Percentiles rank a stretch among this genome's conserved stretches.
These are phyloP conservation scores for Mesorhabditis belari DNA, from an alignment of 2,888 invertebrate genomes.

Conservation along the genomic window DNA sequence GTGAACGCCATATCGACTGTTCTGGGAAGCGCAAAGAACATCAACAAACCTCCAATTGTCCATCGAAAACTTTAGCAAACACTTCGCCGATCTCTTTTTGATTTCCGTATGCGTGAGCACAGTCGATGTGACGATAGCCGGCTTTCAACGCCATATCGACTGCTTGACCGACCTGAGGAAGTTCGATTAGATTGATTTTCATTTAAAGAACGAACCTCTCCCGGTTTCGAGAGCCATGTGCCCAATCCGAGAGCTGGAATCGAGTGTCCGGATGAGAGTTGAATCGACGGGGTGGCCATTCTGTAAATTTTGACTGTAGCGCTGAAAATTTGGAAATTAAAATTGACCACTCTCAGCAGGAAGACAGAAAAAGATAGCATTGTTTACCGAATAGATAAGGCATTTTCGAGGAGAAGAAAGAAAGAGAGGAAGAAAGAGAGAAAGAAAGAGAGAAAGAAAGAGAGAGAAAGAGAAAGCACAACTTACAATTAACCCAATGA, in stretches of 20 bases:
- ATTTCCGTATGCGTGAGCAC: conserved; percentile 55
- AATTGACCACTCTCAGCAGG: not conserved
- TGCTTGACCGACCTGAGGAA: conserved; percentile 29
- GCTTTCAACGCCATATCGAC: conserved; percentile 38
- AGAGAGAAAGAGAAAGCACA: too few species aligned
- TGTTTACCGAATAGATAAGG: too few species aligned
- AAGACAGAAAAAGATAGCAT: not conserved
- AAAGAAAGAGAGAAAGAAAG: too few species aligned
- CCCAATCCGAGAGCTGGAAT: conserved; percentile 48
- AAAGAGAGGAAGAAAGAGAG: not conserved
- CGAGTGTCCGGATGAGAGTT: conserved; percentile 16
- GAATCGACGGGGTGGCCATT: conserved; percentile 1
- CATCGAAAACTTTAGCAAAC: conserved; percentile 49
- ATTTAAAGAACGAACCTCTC: conserved; percentile 17
- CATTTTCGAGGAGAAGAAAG: too few species aligned
- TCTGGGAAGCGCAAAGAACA: too few species aligned
- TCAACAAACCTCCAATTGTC: not conserved
- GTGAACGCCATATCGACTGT: not conserved
- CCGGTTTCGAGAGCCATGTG: conserved; percentile 49
- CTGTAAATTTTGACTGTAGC: too few species aligned
- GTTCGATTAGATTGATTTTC: not conserved
- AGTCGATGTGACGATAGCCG: conserved; percentile 56
- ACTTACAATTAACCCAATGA: too few species aligned
- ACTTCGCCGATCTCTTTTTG: conserved; percentile 55
- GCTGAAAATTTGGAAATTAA: too few species aligned